Conservation (phyloP, 2,888 invertebrate genomes). For the Euproctis similis region DNA sequence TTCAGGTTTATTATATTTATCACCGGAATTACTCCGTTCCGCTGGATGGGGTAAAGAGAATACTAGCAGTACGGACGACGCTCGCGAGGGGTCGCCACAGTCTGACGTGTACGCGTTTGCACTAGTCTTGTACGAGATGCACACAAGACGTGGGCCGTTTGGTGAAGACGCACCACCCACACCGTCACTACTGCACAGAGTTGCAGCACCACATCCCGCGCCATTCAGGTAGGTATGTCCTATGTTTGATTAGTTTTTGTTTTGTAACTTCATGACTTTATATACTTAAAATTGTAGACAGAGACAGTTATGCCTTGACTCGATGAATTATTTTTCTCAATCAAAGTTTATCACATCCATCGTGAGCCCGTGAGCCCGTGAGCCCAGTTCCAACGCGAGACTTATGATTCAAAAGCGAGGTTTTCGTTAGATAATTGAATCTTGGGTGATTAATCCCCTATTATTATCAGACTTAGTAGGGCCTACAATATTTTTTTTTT, state of each 20-base stretch:
- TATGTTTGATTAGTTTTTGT: too few relatives aligned
- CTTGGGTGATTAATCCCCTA: too few relatives aligned
- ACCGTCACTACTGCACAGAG: constrained; percentile 77
- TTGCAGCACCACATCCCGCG: constrained; percentile 70
- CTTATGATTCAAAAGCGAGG: too few relatives aligned
- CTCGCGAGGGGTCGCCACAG: constrained; percentile 78
- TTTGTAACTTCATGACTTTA: too few relatives aligned
- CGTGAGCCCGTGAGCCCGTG: too few relatives aligned
- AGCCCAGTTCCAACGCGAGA: too few relatives aligned
- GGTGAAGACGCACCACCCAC: constrained; percentile 81
- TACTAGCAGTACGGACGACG: constrained; percentile 39
- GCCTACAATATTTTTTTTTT: too few relatives aligned
- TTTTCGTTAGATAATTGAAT: too few relatives aligned
- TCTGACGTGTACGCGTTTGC: constrained; percentile 92
- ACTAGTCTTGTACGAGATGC: constrained; percentile 91
- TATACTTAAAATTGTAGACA: too few relatives aligned
- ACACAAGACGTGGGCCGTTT: constrained; percentile 90
- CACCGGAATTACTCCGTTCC: constrained; percentile 84
- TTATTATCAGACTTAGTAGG: too few relatives aligned
- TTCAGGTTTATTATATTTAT: constrained; percentile 84
- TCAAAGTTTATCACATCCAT: too few relatives aligned
- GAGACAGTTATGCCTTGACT: constrained; percentile 1
- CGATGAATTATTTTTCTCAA: too few relatives aligned
- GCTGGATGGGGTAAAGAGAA: constrained; percentile 57
- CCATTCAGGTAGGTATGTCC: constrained; percentile 78